Base-by-base conservation (phyloP, 2,888 invertebrate species). In the Sinohyriopsis cumingii region DNA sequence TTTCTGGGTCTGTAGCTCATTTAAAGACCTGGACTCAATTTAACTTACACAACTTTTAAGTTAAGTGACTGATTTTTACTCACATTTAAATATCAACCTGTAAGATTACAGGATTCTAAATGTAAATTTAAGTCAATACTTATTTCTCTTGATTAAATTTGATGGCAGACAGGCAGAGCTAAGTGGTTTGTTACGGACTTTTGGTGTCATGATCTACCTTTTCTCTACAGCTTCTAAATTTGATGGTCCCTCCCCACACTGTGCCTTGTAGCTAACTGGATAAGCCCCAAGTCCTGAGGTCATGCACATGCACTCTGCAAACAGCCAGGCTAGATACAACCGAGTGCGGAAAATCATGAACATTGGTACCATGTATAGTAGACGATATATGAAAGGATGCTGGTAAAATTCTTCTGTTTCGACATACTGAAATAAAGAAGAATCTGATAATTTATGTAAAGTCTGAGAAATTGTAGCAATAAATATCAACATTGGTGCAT, bases 301-400 rank as follows among this genome's bases (percentile, higher is more conserved):
- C 22, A 95, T 95, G 86, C 97, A 97, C n/a, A 96, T 95, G 89
- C 95, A 95, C 90, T 98, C 98, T 0, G 97, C 95, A 67, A 98
- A 89, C 0, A 95, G 93, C 92, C 98, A 94, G 0, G 97, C 98
- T 20, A 94, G 93, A 88, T 96, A 98, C 79, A 99, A 94, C 66
- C 98, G 93, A 91, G 95, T 94, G 9, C 97, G 94, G 90, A 98
- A 98, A 68, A 94, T 94, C 63, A 95, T 93, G 89, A 98, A 99
- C 72, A 95, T 92, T 0, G 95, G 95, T 91, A 95, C 95, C 78
- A 96, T 94, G 89, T 95, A 98, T 91, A 95, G 92, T 77, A 96
- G 92, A 66, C 95, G 93, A 88, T 95, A 96, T 75, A 95, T 85
- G 81, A 95, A 93, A 24, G 94, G 93, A 28, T 94, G 92, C 57